phyloP scores from a whole-genome alignment of 2,113 vertebrate genomes.

The Cariama cristata region DNA sequence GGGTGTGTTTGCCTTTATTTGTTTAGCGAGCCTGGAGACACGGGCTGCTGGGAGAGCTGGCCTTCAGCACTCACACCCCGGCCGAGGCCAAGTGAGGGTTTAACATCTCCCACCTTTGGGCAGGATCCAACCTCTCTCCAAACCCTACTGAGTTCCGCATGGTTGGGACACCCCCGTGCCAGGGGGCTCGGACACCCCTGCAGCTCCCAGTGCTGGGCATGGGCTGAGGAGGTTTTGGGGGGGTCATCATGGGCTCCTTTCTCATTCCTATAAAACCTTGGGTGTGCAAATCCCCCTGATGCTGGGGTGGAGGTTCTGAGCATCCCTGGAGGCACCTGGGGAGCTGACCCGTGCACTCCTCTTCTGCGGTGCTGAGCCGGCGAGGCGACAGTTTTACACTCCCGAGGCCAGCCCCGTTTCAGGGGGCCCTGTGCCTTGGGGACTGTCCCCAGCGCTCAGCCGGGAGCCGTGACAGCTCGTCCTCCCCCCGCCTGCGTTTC shows the following conservation, averaged over 20 bases:
- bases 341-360: background rate
- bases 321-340: background rate
- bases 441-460: background rate
- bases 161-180: background rate
- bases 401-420: accelerated
- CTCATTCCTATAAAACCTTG: background rate
- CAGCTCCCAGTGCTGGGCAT: background rate
- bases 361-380: background rate
- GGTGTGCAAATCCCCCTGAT: background rate
- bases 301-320: background rate
- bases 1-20: too few relatives aligned
- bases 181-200: accelerated
- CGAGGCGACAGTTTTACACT: background rate
- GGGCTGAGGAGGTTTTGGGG: background rate
- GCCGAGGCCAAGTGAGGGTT: background rate
- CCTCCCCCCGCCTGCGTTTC: background rate
- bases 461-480: accelerated
- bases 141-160: background rate
- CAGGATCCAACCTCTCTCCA: background rate
- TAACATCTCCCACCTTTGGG: background rate
- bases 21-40: slow-evolving; percentile 11
- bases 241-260: accelerated
- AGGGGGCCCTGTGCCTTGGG: accelerated
- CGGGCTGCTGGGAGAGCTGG: background rate
- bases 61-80: background rate